Evolutionary conservation across 2,888 invertebrate species (phyloP).

Genomic region (Orthosia cruda): DNA sequence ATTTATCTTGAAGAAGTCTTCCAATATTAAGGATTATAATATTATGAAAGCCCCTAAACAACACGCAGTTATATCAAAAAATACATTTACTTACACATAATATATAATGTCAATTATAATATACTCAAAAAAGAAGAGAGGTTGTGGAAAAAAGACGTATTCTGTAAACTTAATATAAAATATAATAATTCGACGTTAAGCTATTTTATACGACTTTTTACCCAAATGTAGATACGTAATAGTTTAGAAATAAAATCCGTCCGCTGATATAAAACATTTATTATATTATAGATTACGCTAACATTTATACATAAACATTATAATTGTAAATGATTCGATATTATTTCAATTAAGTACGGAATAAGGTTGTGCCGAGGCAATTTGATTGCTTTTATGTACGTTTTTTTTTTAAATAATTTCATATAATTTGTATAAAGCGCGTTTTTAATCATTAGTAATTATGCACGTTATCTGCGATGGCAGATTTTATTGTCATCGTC

Average conservation of each 20-base stretch:
- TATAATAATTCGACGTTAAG: conserved; percentile 42
- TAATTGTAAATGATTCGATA: conserved; percentile 71
- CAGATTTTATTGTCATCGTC: conserved; percentile 50
- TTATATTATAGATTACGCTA: conserved; percentile 75
- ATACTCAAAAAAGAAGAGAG: conserved; percentile 50
- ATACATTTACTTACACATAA: conserved; percentile 15
- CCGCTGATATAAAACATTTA: conserved; percentile 72
- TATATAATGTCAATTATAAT: conserved; percentile 44
- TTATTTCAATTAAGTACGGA: conserved; percentile 72
- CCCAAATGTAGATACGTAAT: conserved; percentile 87
- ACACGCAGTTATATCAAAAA: conserved; percentile 16
- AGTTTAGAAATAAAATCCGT: conserved; percentile 79
- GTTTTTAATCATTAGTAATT: conserved; percentile 54
- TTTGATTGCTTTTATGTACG: conserved; percentile 84
- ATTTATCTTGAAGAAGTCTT: not conserved
- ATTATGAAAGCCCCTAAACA: not conserved
- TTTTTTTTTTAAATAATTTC: conserved; percentile 59
- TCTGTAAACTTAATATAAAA: conserved; percentile 48
- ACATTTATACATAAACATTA: conserved; percentile 71
- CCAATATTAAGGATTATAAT: not conserved
- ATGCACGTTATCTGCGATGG: conserved; percentile 47
- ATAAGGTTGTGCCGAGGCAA: conserved; percentile 88
- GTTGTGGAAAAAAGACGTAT: conserved; percentile 54
- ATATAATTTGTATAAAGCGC: conserved; percentile 65
- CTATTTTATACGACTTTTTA: conserved; percentile 75